Evolutionary conservation across 2,797 vertebrate species (phyloP).

Genomic region (Cuniculus paca): DNA sequence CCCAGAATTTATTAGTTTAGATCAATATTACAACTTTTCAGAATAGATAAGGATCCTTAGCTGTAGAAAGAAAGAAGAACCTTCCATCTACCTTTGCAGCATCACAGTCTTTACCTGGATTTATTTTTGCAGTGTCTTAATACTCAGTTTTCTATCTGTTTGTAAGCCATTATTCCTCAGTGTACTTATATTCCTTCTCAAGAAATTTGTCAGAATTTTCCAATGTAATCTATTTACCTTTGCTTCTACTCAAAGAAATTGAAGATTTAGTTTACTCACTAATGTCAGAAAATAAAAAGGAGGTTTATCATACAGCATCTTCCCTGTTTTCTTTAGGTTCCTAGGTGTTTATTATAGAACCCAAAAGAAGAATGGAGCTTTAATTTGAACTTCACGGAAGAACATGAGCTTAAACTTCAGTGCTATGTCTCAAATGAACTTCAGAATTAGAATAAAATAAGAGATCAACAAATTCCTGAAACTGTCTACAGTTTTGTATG

Average conservation of each 20-base stretch:
- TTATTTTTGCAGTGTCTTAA: not conserved
- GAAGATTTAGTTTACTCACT: not conserved
- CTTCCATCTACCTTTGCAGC: not conserved
- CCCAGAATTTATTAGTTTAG: not conserved
- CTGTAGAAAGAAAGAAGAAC: not conserved
- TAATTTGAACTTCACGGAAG: not conserved
- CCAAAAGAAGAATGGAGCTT: not conserved
- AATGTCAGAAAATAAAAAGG: not conserved
- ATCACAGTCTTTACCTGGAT: not conserved
- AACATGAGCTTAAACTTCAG: not conserved
- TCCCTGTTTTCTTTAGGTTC: not conserved
- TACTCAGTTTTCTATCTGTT: not conserved
- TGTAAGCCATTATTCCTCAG: not conserved
- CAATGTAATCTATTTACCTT: not conserved
- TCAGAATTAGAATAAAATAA: slow-evolving; percentile 42
- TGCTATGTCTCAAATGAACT: not conserved
- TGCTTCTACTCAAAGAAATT: slow-evolving; percentile 37
- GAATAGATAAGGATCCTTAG: not conserved
- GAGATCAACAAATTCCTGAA: not conserved
- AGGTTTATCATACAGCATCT: not conserved
- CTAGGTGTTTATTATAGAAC: not conserved
- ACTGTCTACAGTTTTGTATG: not conserved
- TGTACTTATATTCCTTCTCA: not conserved
- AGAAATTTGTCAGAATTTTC: not conserved
- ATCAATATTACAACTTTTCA: not conserved